Evolutionary conservation across 1,140 invertebrate genomes (phyloP), one percentile per base, ranked within the genome.

Genomic region (Triops longicaudatus): DNA sequence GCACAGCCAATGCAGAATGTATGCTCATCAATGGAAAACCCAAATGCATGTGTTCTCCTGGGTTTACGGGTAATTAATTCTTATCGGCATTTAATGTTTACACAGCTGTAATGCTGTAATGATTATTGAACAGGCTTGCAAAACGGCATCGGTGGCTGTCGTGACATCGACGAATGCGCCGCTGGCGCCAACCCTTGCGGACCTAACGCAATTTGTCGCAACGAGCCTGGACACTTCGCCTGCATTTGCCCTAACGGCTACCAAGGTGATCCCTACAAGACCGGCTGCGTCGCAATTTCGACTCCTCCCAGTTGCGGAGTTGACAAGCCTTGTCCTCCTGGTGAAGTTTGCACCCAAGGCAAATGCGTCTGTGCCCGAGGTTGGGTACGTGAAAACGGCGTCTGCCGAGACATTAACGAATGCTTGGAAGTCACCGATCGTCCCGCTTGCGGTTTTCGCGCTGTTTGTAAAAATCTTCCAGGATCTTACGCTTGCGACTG

Each of bases 401-500:
- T 90, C 81, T 95, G 93, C 85, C 87, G 91, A 82, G 95, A 98
- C 84, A 87, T 95, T 26, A 92, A 98, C 82, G 95, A 98, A 85
- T 97, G 95, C 81, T 87, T 89, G 1, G 89, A 91, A 81, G 85
- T 88, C 0, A 84, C 88, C 44, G 90, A 90, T 11, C 91, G 91
- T 79, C 88, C 90, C 0, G 89, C 91, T 3, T 97, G 94, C 84
- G 94, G 94, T 0, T 82, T 92, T 6, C 93, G 95, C 83, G 93
- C 94, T 1, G 88, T 95, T 72, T 97, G 95, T 82, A 95, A 94
- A 84, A 97, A 97, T 85, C 84, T 96, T 63, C 94, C 94, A 0
- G 95, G 95, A n/a, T 94, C 93, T 81, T 97, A 96, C 82, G 93
- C 95, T 84, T 97, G 94, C 81, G 92, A 93, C 81, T 97, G 95